Percentiles rank a stretch among this genome's conserved stretches.
Evolutionary conservation across 37 sponge, comb jelly and placozoan genomes (phyloP).

Genomic region (Chondrosia reniformis): DNA sequence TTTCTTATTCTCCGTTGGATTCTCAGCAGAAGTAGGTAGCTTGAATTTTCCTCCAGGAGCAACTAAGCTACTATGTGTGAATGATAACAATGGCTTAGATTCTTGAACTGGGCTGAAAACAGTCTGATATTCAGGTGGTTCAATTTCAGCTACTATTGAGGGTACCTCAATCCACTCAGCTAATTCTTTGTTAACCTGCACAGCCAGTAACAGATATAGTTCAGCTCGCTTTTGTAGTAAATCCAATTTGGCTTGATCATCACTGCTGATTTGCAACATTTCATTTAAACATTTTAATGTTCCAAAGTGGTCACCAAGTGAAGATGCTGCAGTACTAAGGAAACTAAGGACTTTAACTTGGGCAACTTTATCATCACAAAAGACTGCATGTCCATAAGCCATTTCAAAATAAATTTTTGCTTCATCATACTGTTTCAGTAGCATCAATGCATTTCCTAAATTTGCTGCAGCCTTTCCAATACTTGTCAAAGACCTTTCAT

Average conservation of each 20-base stretch:
- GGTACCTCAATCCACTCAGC: conserved; percentile 18
- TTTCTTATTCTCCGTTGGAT: not conserved
- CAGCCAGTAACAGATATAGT: conserved; percentile 55
- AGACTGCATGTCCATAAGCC: conserved; percentile 61
- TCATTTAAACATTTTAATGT: conserved; percentile 56
- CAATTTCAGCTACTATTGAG: not conserved
- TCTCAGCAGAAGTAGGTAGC: not conserved
- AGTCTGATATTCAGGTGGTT: not conserved
- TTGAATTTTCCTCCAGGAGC: not conserved
- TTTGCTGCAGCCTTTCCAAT: conserved; percentile 61
- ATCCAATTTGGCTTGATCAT: conserved; percentile 28
- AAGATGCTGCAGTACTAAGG: conserved; percentile 59
- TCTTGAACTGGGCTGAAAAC: not conserved
- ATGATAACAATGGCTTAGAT: not conserved
- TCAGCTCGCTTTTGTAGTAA: conserved; percentile 69
- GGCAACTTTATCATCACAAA: conserved; percentile 48
- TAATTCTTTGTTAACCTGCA: not conserved
- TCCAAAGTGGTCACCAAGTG: conserved; percentile 27
- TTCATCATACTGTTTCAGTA: conserved; percentile 35
- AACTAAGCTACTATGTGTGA: too few relatives aligned
- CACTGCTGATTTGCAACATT: conserved; percentile 41
- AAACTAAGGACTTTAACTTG: conserved; percentile 66
- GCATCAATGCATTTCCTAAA: conserved; percentile 67
- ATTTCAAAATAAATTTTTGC: conserved; percentile 57
- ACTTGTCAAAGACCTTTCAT: conserved; percentile 43